phyloP scores from a whole-genome alignment of 2,113 vertebrate genomes.

The Epinephelus cyanopodus region DNA sequence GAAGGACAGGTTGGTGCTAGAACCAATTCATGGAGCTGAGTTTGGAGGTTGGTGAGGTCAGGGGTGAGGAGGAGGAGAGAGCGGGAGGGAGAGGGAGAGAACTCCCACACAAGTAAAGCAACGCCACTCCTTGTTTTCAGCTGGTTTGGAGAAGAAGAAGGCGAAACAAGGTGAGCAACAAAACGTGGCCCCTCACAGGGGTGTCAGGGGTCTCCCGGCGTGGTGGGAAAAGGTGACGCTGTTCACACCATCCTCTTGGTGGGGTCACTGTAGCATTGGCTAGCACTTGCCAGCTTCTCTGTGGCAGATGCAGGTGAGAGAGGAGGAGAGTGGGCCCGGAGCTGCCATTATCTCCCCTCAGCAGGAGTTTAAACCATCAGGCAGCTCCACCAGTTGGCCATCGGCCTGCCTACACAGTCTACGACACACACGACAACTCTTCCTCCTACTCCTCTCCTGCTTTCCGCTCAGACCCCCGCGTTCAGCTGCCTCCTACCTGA shows the following conservation, averaged over 20 bases:
- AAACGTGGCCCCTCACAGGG: conserved; percentile 34
- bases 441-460: conserved; percentile 58
- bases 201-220: conserved; percentile 51
- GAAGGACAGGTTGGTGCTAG: conserved; percentile 73
- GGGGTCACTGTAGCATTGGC: conserved; percentile 20
- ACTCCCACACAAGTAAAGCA: conserved; percentile 54
- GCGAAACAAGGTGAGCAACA: conserved; percentile 3
- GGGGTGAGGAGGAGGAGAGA: conserved; percentile 57
- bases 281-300: conserved; percentile 58
- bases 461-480: conserved; percentile 50
- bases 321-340: conserved; percentile 55
- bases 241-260: conserved; percentile 76
- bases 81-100: conserved; percentile 48
- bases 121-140: conserved; percentile 18
- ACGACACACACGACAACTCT: conserved; percentile 58
- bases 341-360: conserved; percentile 73
- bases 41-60: conserved; percentile 36
- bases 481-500: conserved; percentile 71
- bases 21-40: conserved; percentile 51
- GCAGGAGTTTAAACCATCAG: conserved; percentile 43
- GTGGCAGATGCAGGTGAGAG: conserved; percentile 43
- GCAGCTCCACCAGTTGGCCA: conserved; percentile 46
- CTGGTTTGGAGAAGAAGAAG: background rate
- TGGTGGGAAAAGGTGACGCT: conserved; percentile 31
- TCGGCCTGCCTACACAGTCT: conserved; percentile 63